Base-by-base conservation (phyloP, 2,113 vertebrate species). In the Taurulus bubalis region DNA sequence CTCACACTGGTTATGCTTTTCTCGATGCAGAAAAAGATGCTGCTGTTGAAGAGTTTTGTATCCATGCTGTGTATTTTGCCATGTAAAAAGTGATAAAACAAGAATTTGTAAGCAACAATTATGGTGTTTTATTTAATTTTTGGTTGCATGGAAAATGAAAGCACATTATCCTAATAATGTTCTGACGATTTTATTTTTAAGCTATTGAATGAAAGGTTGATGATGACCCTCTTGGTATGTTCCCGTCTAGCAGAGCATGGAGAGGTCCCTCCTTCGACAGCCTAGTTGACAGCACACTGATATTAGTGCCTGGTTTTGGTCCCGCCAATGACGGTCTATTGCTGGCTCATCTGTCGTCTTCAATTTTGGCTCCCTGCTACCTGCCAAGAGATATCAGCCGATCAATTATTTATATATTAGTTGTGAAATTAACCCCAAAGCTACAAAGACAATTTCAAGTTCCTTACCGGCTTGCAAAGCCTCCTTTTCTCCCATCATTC, bases 241-340 rank as follows among this genome's bases (percentile, higher is more conserved):
- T 36, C 2, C 47, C 76, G 32, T 68, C 77, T 89, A 94, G 86
- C 94, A 95, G 79, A 95, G 85, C 60, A 80, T 71, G n/a, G 77
- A 85, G 65, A 95, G 93, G 73, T 95, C 94, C 9, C 80, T 93
- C 76, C 82, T 94, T 63, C 64, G 86, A 73, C 95, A 95, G 67
- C 94, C 95, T 6, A 76, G 42, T 51, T 92, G 77, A 80, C 95
- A 96, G 80, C 95, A 95, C 55, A 26, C 51, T 18, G 71, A 66
- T 51, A 85, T 85, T 51, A 95, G 62, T 0, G 84, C 85, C 1
- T 89, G 34, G 36, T 83, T 88, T 63, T 92, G 69, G 28, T 92
- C 90, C 45, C 91, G 73, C 74, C 67, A 64, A 1, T 68, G 40
- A 40, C 73, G 88, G 8, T 72, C 56, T 16, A 76, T 77, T 12